Evolutionary conservation across 2,888 invertebrate species (phyloP), one percentile per base, ranked within the genome.

Genomic region (Dasypogon diadema): DNA sequence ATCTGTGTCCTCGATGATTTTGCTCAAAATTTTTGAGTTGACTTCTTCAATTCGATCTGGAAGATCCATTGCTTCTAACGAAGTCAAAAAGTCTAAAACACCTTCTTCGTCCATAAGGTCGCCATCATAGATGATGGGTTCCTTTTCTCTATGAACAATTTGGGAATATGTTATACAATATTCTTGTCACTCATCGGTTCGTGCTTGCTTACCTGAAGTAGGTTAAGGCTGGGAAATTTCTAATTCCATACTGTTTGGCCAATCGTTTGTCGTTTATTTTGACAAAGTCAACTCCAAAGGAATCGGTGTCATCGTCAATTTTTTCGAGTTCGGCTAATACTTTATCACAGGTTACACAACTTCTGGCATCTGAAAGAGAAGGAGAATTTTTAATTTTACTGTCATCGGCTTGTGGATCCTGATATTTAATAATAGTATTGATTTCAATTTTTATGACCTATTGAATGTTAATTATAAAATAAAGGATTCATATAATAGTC

Each of bases 41-140:
- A 97, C 96, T 89, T 97, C 97, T 89, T 97, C 97, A 86, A 97
- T 97, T 86, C 96, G 91, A 87, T 97, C 96, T 63, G 97, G 96
- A 83, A 95, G 88, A 85, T 96, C 96, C 95, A 97, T 96, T 80
- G 96, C 95, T 88, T 97, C 96, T 83, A 97, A 90, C 84, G 96
- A 96, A 82, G 96, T 96, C 82, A 97, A 89, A 88, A 97, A 97
- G 88, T 96, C 96, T 85, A 97, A 88, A 80, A 97, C 96, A 85
- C 91, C 93, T 86, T 96, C 96, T 87, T 96, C 96, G 88, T 96
- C 95, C 95, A 95, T 96, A 86, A 96, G 89, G 90, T 97, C 96
- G 88, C 96, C 97, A 88, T 97, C 97, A 88, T 97, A 98, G 84
- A 97, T 93, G 86, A 97, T 96, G 84, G 97, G 97, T 89, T 96